phyloP scores from a whole-genome alignment of 2,797 vertebrate species.

The Limosa lapponica region DNA sequence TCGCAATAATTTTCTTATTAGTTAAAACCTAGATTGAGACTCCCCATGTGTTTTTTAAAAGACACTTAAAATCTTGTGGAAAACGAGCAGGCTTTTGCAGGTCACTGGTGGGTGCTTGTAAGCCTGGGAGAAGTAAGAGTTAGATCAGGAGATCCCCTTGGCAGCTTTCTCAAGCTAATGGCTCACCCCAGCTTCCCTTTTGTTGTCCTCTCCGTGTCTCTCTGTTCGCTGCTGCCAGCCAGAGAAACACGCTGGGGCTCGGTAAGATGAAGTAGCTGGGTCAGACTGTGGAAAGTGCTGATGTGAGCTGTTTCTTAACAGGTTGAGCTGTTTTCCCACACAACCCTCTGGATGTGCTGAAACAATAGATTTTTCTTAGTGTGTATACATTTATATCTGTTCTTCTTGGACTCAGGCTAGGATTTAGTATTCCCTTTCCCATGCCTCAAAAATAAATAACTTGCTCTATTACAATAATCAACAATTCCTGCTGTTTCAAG shows the following conservation, averaged over 20 bases:
- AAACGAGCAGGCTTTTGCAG: background rate
- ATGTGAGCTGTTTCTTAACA: conserved; percentile 49
- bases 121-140: background rate
- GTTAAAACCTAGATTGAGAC: background rate
- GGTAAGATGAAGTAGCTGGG: conserved; percentile 21
- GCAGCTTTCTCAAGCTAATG: background rate
- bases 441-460: background rate
- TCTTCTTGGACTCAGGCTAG: background rate
- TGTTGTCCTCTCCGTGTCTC: background rate
- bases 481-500: background rate
- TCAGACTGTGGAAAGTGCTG: conserved; percentile 43
- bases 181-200: background rate
- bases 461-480: background rate
- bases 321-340: background rate
- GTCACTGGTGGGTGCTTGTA: background rate
- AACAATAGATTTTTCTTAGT: background rate
- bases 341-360: background rate
- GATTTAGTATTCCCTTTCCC: background rate
- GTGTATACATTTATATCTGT: background rate
- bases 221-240: background rate
- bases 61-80: background rate
- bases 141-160: background rate
- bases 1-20: background rate
- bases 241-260: background rate
- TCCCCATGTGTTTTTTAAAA: background rate